These are phyloP conservation scores for Itoplectis maculator DNA, from an alignment of 2,888 invertebrate genomes.

Conservation along the genomic window DNA sequence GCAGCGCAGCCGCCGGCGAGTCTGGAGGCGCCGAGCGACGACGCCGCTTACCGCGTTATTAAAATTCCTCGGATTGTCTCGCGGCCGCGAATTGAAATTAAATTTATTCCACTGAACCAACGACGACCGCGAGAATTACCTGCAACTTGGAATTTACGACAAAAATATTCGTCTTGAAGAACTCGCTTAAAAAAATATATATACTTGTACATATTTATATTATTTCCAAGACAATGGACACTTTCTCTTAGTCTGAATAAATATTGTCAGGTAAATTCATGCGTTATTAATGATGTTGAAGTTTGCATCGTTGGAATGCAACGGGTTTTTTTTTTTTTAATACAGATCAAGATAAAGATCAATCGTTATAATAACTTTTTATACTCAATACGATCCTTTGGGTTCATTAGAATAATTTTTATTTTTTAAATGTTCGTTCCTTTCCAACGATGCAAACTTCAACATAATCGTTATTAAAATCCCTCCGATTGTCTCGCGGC, in stretches of 20 bases:
- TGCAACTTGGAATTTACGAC: not conserved
- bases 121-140: too few relatives aligned
- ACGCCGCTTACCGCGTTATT: not conserved
- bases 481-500: not conserved
- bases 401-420: too few relatives aligned
- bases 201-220: too few relatives aligned
- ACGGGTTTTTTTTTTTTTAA: too few relatives aligned
- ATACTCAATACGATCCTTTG: too few relatives aligned
- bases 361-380: too few relatives aligned
- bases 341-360: too few relatives aligned
- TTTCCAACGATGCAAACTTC: too few relatives aligned
- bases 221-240: not conserved
- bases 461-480: slow-evolving; percentile 1
- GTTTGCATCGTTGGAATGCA: too few relatives aligned
- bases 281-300: too few relatives aligned
- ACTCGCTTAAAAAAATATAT: slow-evolving; percentile 9
- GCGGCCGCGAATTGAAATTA: not conserved
- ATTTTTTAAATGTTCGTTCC: too few relatives aligned
- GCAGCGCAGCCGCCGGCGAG: not conserved
- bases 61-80: not conserved
- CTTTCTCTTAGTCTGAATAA: slow-evolving; percentile 42
- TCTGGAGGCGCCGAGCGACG: slow-evolving; percentile 1
- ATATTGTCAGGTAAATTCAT: slow-evolving; percentile 50
- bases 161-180: not conserved
- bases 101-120: not conserved